These are phyloP conservation scores for Neomorphus geoffroyi DNA, from an alignment of 2,797 vertebrate genomes.

Conservation along the genomic window DNA sequence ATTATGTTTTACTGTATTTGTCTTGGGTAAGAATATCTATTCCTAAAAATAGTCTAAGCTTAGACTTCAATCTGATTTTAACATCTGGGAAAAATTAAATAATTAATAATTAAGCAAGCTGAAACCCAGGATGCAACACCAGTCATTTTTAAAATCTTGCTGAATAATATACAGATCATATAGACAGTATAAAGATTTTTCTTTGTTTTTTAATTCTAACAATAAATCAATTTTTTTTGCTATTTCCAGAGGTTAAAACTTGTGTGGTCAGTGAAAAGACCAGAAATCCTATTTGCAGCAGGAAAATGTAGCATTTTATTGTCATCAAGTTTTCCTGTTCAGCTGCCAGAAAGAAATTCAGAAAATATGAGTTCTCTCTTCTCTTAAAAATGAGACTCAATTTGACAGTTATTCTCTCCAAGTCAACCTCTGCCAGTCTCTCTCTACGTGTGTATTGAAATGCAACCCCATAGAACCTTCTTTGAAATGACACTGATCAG, in stretches of 20 bases:
- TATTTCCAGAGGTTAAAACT: neutral
- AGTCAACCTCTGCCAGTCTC: neutral
- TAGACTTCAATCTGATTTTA: neutral
- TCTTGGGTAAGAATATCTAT: neutral
- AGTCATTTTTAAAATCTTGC: neutral
- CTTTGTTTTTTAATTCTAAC: neutral
- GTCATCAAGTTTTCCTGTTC: neutral
- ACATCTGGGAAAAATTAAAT: neutral
- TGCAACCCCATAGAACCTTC: neutral
- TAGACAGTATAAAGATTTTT: neutral
- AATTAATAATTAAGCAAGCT: neutral
- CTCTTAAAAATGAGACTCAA: neutral
- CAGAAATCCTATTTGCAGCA: neutral
- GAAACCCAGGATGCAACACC: neutral
- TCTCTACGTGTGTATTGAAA: neutral
- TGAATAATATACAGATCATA: neutral
- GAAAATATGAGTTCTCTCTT: neutral
- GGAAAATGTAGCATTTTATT: neutral
- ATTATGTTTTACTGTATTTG: neutral
- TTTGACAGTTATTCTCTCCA: neutral
- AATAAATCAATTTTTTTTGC: neutral
- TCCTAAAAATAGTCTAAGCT: neutral
- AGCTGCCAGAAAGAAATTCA: neutral
- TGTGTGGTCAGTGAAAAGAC: neutral
- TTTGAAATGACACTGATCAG: neutral